Conservation (phyloP, 2,888 invertebrate species). For the Machimus atricapillus region DNA sequence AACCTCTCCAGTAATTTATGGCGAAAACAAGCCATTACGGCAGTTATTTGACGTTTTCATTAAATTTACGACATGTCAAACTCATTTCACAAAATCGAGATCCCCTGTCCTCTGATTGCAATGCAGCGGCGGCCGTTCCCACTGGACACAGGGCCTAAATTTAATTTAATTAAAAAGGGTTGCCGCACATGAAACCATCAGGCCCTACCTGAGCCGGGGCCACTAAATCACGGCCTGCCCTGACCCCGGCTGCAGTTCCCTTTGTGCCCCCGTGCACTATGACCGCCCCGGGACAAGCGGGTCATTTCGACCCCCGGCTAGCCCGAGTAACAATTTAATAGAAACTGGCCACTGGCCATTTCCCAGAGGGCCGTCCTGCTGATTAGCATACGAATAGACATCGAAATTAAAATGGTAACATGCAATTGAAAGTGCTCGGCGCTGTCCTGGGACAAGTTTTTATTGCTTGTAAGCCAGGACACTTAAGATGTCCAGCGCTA, state of each 20-base stretch:
- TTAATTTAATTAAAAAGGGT: constrained; percentile 39
- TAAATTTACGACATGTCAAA: constrained; percentile 47
- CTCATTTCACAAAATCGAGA: neutral
- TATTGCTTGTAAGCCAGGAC: constrained; percentile 38
- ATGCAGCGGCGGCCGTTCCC: neutral
- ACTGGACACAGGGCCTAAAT: neutral
- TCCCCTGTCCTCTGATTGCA: neutral
- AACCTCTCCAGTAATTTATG: constrained; percentile 10
- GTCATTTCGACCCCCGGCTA: constrained; percentile 43
- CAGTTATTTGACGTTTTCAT: constrained; percentile 44
- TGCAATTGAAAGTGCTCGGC: constrained; percentile 18
- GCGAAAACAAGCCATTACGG: constrained; percentile 34
- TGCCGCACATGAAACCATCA: neutral
- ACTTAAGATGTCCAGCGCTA: constrained; percentile 35
- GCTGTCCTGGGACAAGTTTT: constrained; percentile 28
- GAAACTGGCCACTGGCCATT: constrained; percentile 34
- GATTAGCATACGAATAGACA: constrained; percentile 45
- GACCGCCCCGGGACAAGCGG: neutral
- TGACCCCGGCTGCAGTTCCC: constrained; percentile 2
- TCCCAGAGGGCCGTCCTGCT: neutral
- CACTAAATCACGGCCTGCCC: neutral
- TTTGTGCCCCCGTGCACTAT: neutral
- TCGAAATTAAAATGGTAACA: constrained; percentile 47
- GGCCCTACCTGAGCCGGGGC: neutral
- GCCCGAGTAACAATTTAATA: constrained; percentile 42